phyloP scores from a whole-genome alignment of 2,888 invertebrate genomes.

The Neoascia interrupta region DNA sequence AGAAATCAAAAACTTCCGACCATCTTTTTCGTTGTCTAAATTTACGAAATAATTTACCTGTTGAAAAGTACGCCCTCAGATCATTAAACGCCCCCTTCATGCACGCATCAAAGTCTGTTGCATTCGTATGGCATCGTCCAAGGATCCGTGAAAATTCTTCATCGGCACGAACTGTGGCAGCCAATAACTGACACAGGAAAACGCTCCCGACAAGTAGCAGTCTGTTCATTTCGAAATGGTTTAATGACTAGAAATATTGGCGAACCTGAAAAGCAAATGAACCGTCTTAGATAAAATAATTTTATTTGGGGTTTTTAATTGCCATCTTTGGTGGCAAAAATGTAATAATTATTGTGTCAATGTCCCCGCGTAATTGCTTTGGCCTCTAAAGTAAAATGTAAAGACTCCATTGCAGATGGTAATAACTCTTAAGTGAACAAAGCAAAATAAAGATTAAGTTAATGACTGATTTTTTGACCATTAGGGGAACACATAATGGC shows the following conservation, averaged over 20 bases:
- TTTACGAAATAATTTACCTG: too few relatives aligned
- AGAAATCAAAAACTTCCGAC: too few relatives aligned
- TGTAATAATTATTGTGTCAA: neutral
- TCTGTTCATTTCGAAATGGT: conserved; percentile 37
- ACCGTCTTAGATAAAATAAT: too few relatives aligned
- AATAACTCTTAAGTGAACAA: neutral
- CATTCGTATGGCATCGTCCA: conserved; percentile 83
- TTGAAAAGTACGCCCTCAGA: conserved; percentile 85
- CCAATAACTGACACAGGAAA: neutral
- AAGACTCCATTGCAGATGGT: neutral
- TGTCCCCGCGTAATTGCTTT: conserved; percentile 19
- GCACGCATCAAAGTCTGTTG: conserved; percentile 86
- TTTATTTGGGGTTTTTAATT: too few relatives aligned
- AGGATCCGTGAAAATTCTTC: conserved; percentile 79
- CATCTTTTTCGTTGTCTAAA: too few relatives aligned
- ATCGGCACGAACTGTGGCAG: conserved; percentile 62
- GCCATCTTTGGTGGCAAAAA: neutral
- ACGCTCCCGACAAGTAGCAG: conserved; percentile 10
- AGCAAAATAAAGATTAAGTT: conserved; percentile 5
- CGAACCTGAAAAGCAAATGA: neutral
- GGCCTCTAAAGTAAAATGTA: neutral
- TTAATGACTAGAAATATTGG: neutral
- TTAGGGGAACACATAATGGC: conserved; percentile 1
- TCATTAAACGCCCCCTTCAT: conserved; percentile 87
- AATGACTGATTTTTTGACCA: conserved; percentile 7